Evolutionary conservation across 2,888 invertebrate genomes (phyloP).

Genomic region (Drosophila limbata): DNA sequence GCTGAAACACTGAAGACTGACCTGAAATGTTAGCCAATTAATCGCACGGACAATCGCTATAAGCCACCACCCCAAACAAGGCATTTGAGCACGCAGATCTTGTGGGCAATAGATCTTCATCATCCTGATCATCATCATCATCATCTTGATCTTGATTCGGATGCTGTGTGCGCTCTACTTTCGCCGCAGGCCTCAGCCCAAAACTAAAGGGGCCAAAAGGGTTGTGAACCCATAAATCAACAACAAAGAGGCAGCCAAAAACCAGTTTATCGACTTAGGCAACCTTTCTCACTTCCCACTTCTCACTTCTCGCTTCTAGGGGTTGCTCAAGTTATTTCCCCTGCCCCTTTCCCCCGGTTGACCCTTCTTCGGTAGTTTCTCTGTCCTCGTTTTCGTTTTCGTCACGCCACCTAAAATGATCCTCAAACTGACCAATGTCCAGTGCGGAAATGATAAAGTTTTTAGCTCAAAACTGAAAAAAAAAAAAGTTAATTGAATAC

Average conservation of each 20-base stretch:
- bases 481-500: constrained; percentile 69
- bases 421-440: constrained; percentile 51
- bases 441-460: constrained; percentile 60
- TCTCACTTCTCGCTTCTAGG: constrained; percentile 25
- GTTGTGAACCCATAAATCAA: constrained; percentile 68
- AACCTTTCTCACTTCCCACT: constrained; percentile 20
- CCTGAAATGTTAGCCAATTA: constrained; percentile 48
- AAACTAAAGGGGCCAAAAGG: constrained; percentile 28
- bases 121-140: constrained; percentile 15
- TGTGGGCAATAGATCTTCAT: constrained; percentile 42
- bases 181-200: constrained; percentile 20
- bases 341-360: background rate
- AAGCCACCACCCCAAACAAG: constrained; percentile 47
- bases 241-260: constrained; percentile 36
- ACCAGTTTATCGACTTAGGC: constrained; percentile 71
- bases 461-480: constrained; percentile 26
- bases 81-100: constrained; percentile 65
- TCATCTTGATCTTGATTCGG: constrained; percentile 12
- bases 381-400: constrained; percentile 15
- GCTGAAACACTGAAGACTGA: constrained; percentile 1
- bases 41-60: constrained; percentile 51
- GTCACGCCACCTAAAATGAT: constrained; percentile 31
- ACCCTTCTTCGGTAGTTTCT: background rate
- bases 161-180: constrained; percentile 52
- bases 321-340: constrained; percentile 42